These are phyloP conservation scores for Ashinkailepas kermadecensis DNA, from an alignment of 2,888 invertebrate genomes.

Conservation along the genomic window DNA sequence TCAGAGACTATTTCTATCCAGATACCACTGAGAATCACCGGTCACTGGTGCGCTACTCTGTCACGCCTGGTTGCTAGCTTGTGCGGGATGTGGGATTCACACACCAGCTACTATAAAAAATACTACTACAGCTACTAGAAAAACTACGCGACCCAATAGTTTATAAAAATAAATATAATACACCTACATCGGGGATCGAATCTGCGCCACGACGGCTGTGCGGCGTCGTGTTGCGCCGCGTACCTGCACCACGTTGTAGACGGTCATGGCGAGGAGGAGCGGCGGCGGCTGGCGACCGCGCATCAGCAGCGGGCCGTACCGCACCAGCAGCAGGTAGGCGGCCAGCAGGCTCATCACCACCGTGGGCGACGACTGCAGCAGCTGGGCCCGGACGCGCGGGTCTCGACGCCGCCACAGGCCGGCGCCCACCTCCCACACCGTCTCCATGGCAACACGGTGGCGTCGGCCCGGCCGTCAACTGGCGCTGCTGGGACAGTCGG, in stretches of 20 bases:
- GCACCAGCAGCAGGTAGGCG: conserved; percentile 3
- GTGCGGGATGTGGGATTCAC: too few relatives aligned
- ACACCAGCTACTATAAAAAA: too few relatives aligned
- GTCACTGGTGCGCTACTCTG: too few relatives aligned
- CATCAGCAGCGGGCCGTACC: conserved; percentile 16
- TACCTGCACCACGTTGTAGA: conserved; percentile 4
- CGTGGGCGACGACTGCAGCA: neutral
- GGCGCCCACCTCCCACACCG: neutral
- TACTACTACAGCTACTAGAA: too few relatives aligned
- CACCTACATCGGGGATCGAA: too few relatives aligned
- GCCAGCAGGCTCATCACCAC: neutral
- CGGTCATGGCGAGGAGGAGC: neutral
- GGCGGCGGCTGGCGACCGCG: neutral
- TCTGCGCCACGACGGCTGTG: neutral
- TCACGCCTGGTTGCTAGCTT: too few relatives aligned
- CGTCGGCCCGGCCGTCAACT: neutral
- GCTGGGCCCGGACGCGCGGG: neutral
- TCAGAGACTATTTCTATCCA: too few relatives aligned
- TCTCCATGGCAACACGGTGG: neutral
- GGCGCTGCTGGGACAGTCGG: too few relatives aligned
- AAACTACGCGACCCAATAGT: too few relatives aligned
- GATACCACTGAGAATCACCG: too few relatives aligned
- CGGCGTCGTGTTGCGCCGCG: neutral
- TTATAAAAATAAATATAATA: too few relatives aligned
- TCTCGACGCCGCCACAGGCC: conserved; percentile 7